phyloP scores from a whole-genome alignment of 2,888 invertebrate genomes.

The Erebia ligea region DNA sequence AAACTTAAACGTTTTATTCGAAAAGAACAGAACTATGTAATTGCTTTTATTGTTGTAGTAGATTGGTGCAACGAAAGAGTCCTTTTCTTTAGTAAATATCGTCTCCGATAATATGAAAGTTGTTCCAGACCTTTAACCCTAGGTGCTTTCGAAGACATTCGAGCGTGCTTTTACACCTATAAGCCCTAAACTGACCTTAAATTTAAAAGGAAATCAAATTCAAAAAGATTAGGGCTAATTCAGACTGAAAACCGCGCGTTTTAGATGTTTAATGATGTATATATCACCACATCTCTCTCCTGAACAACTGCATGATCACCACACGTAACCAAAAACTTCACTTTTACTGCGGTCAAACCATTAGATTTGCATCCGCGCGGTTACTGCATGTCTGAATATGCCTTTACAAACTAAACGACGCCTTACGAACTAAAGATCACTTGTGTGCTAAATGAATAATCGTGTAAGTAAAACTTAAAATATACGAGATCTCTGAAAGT shows the following conservation, averaged over 20 bases:
- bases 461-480: slow-evolving; percentile 78
- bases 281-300: neutral
- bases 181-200: slow-evolving; percentile 45
- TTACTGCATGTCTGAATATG: neutral
- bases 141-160: slow-evolving; percentile 49
- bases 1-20: neutral
- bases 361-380: neutral
- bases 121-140: slow-evolving; percentile 9
- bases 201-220: slow-evolving; percentile 30
- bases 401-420: slow-evolving; percentile 11
- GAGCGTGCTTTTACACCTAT: slow-evolving; percentile 51
- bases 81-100: neutral
- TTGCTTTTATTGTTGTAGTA: too few relatives aligned
- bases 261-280: neutral
- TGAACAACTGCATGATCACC: neutral
- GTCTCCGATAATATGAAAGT: neutral
- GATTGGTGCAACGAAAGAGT: neutral
- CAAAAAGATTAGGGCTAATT: slow-evolving; percentile 17
- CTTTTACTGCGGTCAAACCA: neutral
- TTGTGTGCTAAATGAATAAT: slow-evolving; percentile 71
- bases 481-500: slow-evolving; percentile 83
- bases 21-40: too few relatives aligned
- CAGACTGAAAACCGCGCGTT: neutral
- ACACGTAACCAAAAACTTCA: too few relatives aligned
- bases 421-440: slow-evolving; percentile 60